phyloP scores from a whole-genome alignment of 2,113 vertebrate species.

The Ploceus nigricollis region DNA sequence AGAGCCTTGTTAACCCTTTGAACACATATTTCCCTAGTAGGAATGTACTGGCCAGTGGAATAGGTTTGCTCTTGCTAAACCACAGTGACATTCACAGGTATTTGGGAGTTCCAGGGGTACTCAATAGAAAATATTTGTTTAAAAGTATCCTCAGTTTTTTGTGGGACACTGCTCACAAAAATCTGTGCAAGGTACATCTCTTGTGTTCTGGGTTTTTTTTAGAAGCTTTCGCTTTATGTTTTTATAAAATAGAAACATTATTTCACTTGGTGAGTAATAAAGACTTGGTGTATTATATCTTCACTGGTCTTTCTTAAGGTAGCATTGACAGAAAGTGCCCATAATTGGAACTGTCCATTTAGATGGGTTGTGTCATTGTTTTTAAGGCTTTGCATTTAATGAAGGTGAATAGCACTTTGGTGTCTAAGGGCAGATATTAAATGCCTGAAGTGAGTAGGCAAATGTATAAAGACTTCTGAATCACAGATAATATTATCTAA shows the following conservation, averaged over 20 bases:
- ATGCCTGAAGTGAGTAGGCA: neutral
- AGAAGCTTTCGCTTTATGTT: neutral
- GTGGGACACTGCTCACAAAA: neutral
- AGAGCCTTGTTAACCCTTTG: neutral
- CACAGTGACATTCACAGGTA: neutral
- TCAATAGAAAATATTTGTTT: neutral
- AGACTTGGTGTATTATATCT: neutral
- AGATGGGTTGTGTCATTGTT: neutral
- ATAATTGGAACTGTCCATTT: neutral
- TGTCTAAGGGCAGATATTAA: neutral
- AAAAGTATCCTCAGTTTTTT: neutral
- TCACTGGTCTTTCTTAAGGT: neutral
- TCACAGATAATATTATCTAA: neutral
- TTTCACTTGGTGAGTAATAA: neutral
- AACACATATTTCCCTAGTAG: neutral
- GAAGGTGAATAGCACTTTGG: neutral
- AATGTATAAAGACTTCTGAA: neutral
- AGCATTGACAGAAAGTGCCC: neutral
- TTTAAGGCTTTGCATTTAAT: neutral
- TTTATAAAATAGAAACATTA: neutral
- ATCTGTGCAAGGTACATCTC: neutral
- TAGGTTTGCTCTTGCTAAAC: neutral
- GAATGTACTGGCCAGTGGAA: neutral
- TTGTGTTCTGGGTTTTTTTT: neutral
- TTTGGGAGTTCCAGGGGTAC: neutral